These are phyloP conservation scores for Salpingus planirostris DNA, from an alignment of 2,888 invertebrate genomes.

Conservation along the genomic window DNA sequence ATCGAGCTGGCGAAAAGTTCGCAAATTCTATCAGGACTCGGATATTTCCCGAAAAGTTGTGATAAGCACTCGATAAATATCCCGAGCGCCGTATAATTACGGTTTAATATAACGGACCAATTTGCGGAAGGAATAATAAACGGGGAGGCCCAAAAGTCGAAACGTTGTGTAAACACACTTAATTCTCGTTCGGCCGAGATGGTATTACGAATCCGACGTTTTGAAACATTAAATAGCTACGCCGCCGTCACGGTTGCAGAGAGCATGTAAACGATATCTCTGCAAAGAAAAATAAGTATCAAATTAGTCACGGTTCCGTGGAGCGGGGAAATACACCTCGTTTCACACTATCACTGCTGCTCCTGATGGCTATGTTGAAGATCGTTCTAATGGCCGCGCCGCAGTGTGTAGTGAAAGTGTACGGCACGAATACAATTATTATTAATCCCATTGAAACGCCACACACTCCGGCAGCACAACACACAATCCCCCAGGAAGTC, in stretches of 20 bases:
- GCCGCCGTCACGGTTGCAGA: slow-evolving; percentile 28
- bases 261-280: slow-evolving; percentile 38
- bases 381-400: slow-evolving; percentile 15
- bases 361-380: slow-evolving; percentile 25
- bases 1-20: too few species aligned
- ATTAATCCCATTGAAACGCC: slow-evolving; percentile 7
- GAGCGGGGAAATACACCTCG: slow-evolving; percentile 41
- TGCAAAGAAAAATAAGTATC: slow-evolving; percentile 36
- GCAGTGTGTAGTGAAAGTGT: slow-evolving; percentile 17
- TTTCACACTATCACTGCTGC: slow-evolving; percentile 38
- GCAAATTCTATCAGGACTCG: too few species aligned
- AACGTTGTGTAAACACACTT: too few species aligned
- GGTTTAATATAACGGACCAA: too few species aligned
- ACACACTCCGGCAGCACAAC: slow-evolving; percentile 4
- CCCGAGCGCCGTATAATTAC: too few species aligned
- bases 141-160: slow-evolving; percentile 1
- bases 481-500: too few species aligned
- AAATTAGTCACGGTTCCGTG: slow-evolving; percentile 37
- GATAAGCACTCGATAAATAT: too few species aligned
- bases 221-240: slow-evolving; percentile 5
- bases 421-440: slow-evolving; percentile 12
- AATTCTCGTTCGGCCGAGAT: too few species aligned
- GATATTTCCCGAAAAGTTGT: too few species aligned
- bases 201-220: too few species aligned
- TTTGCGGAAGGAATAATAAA: slow-evolving; percentile 6